Base-by-base conservation (phyloP, 2,113 vertebrate species). In the Callopanchax toddi region DNA sequence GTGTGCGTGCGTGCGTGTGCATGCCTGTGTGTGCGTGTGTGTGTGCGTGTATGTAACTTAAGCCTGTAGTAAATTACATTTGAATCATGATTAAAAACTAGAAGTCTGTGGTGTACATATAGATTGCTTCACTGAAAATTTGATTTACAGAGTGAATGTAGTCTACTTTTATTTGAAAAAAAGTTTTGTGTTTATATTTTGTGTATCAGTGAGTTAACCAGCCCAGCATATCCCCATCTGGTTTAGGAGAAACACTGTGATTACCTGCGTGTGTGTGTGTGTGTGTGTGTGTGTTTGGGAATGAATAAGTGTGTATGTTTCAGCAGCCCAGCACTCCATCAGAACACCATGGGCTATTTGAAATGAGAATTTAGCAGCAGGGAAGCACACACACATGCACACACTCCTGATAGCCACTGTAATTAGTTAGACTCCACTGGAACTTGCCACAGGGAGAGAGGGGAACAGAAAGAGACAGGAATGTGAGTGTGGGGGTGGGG, bases 341-440 rank as follows among this genome's bases (percentile, higher is more conserved):
- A 72, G 79, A 88, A 71, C 86, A 89, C 86, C 84, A 86, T 85
- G 84, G 88, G 90, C 78, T 80, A 77, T 88, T 84, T 86, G 88
- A 89, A 92, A 91, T 92, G 86, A 89, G 86, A 87, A 87, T 86
- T 82, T 84, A 80, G 67, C 67, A 26, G 80, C 80, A 67, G 85
- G 77, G 83, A 78, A 68, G 71, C 60, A 70, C 54, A 42, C 49
- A 22, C 52, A 37, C 71, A 71, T 39, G n/a, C 62, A 74, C 67
- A 68, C 53, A 52, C 59, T 68, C 63, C 71, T 77, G 83, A 86
- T 89, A 89, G 87, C 83, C 71, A 71, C 70, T 83, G 83, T 90
- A 90, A 91, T 91, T 91, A 91, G 89, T 80, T 81, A 69, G 88
- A 87, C 86, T 87, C 69, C 57, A 84, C 85, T 79, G 80, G 84